phyloP scores from a whole-genome alignment of 64 coral and sea anemone species.

The Stichodactyla helianthus region DNA sequence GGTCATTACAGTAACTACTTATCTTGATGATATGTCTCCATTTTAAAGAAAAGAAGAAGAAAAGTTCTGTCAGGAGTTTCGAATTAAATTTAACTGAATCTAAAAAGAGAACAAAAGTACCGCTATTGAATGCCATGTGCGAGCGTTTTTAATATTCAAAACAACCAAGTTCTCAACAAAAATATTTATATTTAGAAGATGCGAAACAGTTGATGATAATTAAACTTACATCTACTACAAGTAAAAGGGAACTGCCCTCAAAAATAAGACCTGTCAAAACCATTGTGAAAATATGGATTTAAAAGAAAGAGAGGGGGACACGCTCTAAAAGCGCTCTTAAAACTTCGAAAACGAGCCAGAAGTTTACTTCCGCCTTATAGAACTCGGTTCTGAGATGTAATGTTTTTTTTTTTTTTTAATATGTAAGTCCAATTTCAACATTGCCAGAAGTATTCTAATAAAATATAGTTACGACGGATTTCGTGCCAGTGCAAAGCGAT shows the following conservation, averaged over 20 bases:
- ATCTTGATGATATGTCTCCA: neutral
- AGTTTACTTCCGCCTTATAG: too few species aligned
- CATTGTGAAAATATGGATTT: too few species aligned
- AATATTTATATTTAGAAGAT: neutral
- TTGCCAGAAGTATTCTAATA: too few species aligned
- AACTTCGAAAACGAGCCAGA: too few species aligned
- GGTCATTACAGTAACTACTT: neutral
- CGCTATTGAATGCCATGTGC: neutral
- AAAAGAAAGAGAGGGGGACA: too few species aligned
- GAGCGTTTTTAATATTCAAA: neutral
- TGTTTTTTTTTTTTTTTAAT: too few species aligned
- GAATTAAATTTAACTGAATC: neutral
- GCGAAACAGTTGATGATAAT: neutral
- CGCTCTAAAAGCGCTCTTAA: too few species aligned
- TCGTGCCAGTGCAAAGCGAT: too few species aligned
- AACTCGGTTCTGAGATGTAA: too few species aligned
- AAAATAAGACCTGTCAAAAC: neutral
- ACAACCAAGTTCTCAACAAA: neutral
- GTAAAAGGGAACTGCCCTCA: neutral
- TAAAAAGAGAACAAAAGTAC: neutral
- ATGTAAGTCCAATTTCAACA: too few species aligned
- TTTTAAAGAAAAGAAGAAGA: neutral
- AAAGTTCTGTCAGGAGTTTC: neutral
- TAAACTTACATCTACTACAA: slow-evolving; percentile 2
- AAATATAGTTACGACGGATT: too few species aligned